phyloP scores from a whole-genome alignment of 2,888 invertebrate genomes.

The Acleris laterana region DNA sequence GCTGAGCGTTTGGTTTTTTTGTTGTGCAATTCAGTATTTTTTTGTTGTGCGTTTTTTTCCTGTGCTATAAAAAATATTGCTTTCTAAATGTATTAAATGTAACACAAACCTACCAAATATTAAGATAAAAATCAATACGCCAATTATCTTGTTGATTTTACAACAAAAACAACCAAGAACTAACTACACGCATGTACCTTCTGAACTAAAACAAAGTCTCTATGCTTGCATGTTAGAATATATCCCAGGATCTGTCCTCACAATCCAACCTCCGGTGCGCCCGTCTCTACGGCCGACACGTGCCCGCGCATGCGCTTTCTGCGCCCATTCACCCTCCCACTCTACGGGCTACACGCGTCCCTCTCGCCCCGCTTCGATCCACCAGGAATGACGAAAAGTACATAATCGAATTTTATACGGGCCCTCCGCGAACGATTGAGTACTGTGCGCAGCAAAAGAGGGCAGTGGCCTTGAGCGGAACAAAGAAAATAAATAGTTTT shows the following conservation, averaged over 20 bases:
- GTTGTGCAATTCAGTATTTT: too few species aligned
- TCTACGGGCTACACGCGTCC: slow-evolving; percentile 57
- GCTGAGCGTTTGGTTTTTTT: too few species aligned
- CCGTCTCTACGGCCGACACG: slow-evolving; percentile 61
- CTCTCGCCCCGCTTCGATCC: slow-evolving; percentile 76
- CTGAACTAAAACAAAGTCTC: too few species aligned
- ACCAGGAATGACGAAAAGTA: slow-evolving; percentile 78
- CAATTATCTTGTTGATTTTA: too few species aligned
- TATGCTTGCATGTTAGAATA: neutral
- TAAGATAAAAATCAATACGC: too few species aligned
- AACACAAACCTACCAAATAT: too few species aligned
- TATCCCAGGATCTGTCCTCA: slow-evolving; percentile 51
- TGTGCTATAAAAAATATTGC: too few species aligned
- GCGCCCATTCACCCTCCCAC: slow-evolving; percentile 46
- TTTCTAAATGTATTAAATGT: too few species aligned
- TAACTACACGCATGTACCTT: too few species aligned
- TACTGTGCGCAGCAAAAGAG: slow-evolving; percentile 58
- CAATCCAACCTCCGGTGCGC: slow-evolving; percentile 48
- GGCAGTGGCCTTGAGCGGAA: slow-evolving; percentile 61
- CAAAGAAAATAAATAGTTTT: slow-evolving; percentile 14
- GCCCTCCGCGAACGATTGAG: slow-evolving; percentile 50
- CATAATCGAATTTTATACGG: slow-evolving; percentile 81
- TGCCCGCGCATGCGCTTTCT: slow-evolving; percentile 73
- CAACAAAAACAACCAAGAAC: too few species aligned
- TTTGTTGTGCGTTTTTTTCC: too few species aligned